Conservation (phyloP, 2,113 vertebrate genomes). For the Anser cygnoides region DNA sequence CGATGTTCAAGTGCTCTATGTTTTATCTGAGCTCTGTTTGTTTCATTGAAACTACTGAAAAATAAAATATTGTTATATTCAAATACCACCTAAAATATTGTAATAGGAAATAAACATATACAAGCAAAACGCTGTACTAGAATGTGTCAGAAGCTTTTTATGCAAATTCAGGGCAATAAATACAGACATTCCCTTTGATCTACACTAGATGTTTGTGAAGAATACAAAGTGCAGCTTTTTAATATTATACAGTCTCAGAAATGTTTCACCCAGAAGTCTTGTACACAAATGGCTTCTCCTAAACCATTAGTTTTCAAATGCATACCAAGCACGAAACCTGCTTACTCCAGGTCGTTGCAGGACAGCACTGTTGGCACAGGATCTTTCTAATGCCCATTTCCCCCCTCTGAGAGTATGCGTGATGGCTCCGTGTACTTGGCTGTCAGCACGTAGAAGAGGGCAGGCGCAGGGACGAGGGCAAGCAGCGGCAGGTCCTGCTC, state of each 20-base stretch:
- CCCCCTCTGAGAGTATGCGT: slow-evolving; percentile 91
- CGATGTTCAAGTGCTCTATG: neutral
- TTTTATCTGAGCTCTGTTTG: neutral
- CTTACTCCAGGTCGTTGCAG: neutral
- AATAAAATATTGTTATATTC: slow-evolving; percentile 16
- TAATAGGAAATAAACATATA: slow-evolving; percentile 62
- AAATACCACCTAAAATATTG: slow-evolving; percentile 15
- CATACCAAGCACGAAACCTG: neutral
- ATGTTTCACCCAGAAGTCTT: neutral
- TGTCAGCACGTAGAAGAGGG: slow-evolving; percentile 94
- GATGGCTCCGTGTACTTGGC: slow-evolving; percentile 95
- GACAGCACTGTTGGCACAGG: neutral
- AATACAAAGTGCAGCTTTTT: slow-evolving; percentile 11
- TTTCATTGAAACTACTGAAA: neutral
- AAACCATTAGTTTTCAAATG: slow-evolving; percentile 6
- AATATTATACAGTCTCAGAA: neutral
- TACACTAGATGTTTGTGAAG: neutral
- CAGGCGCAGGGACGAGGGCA: slow-evolving; percentile 91
- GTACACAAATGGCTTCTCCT: neutral
- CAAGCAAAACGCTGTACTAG: neutral
- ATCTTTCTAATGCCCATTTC: slow-evolving; percentile 86
- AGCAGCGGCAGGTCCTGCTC: slow-evolving; percentile 91
- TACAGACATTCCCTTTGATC: neutral
- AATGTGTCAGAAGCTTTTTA: neutral
- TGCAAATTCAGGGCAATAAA: slow-evolving; percentile 15